Base-by-base conservation (phyloP, 2,113 vertebrate species). In the Salvelinus sp. region DNA sequence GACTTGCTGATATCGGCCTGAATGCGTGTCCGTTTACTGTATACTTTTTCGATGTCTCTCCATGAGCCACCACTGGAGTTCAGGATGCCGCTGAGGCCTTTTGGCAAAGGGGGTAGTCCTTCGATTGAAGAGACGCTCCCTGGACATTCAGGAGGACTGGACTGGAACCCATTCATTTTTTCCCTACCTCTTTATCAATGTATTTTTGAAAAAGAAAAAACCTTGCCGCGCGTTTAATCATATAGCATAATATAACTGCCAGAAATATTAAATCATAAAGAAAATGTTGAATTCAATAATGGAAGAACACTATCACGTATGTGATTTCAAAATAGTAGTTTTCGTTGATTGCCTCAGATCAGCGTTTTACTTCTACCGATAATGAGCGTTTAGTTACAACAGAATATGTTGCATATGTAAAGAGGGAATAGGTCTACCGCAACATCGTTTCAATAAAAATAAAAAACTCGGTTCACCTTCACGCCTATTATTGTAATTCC, bases 61-160 rank as follows among this genome's bases (percentile, higher is more conserved):
- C 94, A 95, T 25, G 93, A 95, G 0, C 94, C 94, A 3, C 92
- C 93, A 82, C 92, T 95, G 54, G 94, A 95, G 84, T 93, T 95
- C 7, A 94, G 91, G 74, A 94, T 93, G 68, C 94, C 93, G 86
- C 92, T 94, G 72, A 95, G 92, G 78, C 93, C 93, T 69, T 92
- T 94, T 54, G 94, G 94, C 14, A 95, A 83, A 33, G 93, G 92
- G 6, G 93, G 94, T 5, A 95, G 91, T 6, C 93, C 94, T 18
- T 91, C 91, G 14, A 92, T 82, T 0, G 89, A 67, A 63, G 77
- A 89, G 28, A 85, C 85, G 22, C 77, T 80, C 6, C 81, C 87
- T 47, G 72, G 82, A 82, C 87, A 75, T 70, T 90, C 73, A 72
- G 85, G 63, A 63, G 85, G 25, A 69, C 74, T 64, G 22, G 70